Evolutionary conservation across 2,113 vertebrate species (phyloP).

Genomic region (Aythya baeri): DNA sequence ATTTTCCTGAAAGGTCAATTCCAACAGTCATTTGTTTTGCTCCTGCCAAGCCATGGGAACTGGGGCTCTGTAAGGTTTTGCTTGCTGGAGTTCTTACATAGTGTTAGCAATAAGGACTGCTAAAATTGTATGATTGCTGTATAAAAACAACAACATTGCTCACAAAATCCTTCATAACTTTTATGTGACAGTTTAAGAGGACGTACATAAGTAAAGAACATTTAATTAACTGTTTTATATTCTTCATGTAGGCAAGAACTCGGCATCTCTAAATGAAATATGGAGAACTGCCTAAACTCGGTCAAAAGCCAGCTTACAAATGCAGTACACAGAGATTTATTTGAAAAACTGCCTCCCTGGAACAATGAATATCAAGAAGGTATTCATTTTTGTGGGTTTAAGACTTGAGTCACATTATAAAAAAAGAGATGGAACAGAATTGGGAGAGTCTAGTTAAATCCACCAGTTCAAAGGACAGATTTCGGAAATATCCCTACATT

Average conservation of each 20-base stretch:
- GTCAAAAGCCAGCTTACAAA: neutral
- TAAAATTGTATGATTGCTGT: neutral
- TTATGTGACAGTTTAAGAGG: constrained; percentile 2
- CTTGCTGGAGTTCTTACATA: neutral
- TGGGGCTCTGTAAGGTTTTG: neutral
- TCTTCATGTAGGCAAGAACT: neutral
- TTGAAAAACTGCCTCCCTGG: neutral
- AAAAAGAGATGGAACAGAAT: neutral
- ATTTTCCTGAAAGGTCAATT: neutral
- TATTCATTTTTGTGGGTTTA: neutral
- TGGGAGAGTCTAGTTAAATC: neutral
- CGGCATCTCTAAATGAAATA: neutral
- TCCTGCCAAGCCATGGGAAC: neutral
- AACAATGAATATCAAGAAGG: neutral
- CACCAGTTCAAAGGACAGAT: neutral
- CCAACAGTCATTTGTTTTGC: neutral
- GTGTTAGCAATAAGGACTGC: neutral
- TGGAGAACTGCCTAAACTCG: neutral
- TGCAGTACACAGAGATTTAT: neutral
- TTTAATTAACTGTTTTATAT: constrained; percentile 16
- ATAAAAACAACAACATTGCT: constrained; percentile 1
- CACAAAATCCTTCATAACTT: constrained; percentile 10
- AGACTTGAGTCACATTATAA: neutral
- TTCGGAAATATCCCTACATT: neutral
- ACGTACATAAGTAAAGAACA: neutral